phyloP scores from a whole-genome alignment of 2,113 vertebrate species.

The Oreocharis arfaki region DNA sequence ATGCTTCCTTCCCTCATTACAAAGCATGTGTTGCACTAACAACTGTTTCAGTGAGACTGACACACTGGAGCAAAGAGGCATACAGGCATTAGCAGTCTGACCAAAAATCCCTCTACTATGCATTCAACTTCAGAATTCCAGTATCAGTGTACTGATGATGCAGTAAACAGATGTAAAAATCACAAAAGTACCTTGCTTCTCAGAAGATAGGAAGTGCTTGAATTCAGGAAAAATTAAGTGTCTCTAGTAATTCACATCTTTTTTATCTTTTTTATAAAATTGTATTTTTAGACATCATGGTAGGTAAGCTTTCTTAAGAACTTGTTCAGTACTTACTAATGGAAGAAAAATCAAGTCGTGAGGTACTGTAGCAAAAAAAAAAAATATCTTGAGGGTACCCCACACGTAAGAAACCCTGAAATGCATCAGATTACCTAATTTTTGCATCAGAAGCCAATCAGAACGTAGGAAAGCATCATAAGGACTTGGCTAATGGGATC shows the following conservation, averaged over 20 bases:
- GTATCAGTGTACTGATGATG: neutral
- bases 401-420: neutral
- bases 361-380: neutral
- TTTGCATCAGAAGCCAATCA: neutral
- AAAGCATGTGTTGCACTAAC: neutral
- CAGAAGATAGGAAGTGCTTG: neutral
- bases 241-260: neutral
- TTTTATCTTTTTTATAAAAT: neutral
- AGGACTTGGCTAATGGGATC: neutral
- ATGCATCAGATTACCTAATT: neutral
- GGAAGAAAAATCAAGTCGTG: neutral
- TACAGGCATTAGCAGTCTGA: neutral
- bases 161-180: neutral
- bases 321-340: neutral
- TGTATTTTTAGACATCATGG: neutral
- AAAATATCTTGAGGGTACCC: neutral
- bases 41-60: neutral
- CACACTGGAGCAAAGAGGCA: neutral
- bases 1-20: neutral
- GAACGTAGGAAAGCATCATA: neutral
- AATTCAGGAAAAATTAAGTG: neutral
- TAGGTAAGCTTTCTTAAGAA: neutral
- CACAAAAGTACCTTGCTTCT: neutral
- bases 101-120: neutral
- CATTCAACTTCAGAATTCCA: neutral